Percentiles rank a stretch among this genome's conserved stretches.
Evolutionary conservation across 2,113 vertebrate species (phyloP).

Genomic region (Balaeniceps rex): DNA sequence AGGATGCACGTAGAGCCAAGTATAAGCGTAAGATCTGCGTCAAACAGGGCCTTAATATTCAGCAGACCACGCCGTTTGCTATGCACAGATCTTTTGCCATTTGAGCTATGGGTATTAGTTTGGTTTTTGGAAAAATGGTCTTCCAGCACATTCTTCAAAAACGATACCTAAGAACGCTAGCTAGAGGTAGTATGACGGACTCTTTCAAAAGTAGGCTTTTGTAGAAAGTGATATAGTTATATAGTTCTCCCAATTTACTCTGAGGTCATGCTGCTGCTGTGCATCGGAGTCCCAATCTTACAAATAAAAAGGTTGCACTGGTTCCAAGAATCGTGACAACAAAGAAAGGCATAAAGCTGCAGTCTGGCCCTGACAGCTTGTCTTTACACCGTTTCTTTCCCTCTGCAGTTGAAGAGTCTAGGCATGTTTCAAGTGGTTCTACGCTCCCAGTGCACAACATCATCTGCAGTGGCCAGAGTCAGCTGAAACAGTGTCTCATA

Average conservation of each 20-base stretch:
- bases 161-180: accelerated
- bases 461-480: background rate
- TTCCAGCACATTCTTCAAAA: background rate
- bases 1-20: background rate
- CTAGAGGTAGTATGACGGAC: background rate
- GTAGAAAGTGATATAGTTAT: background rate
- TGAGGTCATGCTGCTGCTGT: background rate
- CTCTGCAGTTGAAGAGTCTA: background rate
- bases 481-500: background rate
- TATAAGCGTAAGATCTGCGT: background rate
- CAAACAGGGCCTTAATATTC: background rate
- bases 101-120: background rate
- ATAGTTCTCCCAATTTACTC: background rate
- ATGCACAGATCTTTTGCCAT: background rate
- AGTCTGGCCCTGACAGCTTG: background rate
- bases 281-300: background rate
- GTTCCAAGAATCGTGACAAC: background rate
- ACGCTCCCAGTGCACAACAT: background rate
- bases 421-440: background rate
- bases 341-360: background rate
- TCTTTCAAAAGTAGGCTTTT: background rate
- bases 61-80: background rate
- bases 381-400: background rate
- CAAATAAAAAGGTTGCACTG: background rate
- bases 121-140: background rate